Conservation (phyloP, 2,797 vertebrate species). For the Urophycis tenuis region DNA sequence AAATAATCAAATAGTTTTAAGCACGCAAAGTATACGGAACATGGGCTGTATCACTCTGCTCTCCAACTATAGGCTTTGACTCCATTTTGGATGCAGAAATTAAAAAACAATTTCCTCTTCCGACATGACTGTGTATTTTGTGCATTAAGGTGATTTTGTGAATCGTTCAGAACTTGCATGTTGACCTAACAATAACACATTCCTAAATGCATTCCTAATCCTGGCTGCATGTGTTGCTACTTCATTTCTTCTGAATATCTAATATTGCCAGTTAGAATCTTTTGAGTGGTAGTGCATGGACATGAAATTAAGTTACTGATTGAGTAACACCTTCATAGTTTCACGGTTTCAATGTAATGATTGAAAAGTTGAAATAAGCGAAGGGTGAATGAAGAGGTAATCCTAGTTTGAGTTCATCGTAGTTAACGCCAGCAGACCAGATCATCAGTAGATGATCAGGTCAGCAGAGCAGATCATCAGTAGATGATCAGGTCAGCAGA, state of each 20-base stretch:
- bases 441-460: not conserved
- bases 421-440: not conserved
- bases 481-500: not conserved
- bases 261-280: too few relatives aligned
- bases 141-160: not conserved
- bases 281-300: too few relatives aligned
- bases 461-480: not conserved
- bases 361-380: not conserved
- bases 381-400: not conserved
- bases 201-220: not conserved
- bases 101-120: not conserved
- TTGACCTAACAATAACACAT: not conserved
- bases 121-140: not conserved
- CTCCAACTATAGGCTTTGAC: too few relatives aligned
- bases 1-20: too few relatives aligned
- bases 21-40: too few relatives aligned
- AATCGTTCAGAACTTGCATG: not conserved
- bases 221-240: not conserved
- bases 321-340: not conserved
- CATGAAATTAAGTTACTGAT: not conserved
- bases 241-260: not conserved
- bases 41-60: too few relatives aligned
- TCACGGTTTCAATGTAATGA: not conserved
- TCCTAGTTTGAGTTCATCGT: too few relatives aligned
- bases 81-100: too few relatives aligned